These are phyloP conservation scores for Galaxea fascicularis DNA, from an alignment of 92 coral and sea anemone species.

Conservation along the genomic window DNA sequence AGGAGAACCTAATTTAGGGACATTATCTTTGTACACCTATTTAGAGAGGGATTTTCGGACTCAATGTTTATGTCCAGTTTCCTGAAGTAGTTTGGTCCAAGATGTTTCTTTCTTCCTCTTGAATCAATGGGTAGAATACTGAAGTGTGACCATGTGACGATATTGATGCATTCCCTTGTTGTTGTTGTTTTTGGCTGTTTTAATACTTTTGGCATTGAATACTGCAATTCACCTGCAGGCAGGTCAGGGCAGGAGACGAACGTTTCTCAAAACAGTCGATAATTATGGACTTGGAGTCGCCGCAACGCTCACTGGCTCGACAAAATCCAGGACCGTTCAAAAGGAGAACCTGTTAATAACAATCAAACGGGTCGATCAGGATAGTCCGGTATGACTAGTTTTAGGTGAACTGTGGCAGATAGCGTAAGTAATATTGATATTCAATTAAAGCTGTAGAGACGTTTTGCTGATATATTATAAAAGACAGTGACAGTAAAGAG, in stretches of 20 bases:
- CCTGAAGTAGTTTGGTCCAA: no score
- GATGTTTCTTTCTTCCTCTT: neutral
- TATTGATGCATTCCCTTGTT: neutral
- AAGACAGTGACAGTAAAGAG: no score
- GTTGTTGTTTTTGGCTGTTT: neutral
- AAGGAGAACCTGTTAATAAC: slow-evolving; percentile 63
- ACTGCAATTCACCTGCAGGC: slow-evolving; percentile 19
- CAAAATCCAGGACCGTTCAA: slow-evolving; percentile 13
- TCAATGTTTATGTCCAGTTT: no score
- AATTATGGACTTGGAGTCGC: slow-evolving; percentile 44
- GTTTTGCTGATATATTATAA: no score
- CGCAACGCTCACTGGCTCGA: slow-evolving; percentile 11
- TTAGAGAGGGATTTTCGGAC: no score
- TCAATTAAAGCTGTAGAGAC: no score
- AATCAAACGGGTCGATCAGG: slow-evolving; percentile 39
- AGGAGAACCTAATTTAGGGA: no score
- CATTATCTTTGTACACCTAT: no score
- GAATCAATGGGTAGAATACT: neutral
- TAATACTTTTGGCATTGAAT: no score
- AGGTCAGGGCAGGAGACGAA: slow-evolving; percentile 15
- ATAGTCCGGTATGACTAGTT: slow-evolving; percentile 59
- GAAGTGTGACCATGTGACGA: no score
- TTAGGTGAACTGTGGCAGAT: neutral
- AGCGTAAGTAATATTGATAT: no score
- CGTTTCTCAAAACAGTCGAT: slow-evolving; percentile 38